Evolutionary conservation across 2,113 vertebrate genomes (phyloP).

Genomic region (Rhinogobius similis): DNA sequence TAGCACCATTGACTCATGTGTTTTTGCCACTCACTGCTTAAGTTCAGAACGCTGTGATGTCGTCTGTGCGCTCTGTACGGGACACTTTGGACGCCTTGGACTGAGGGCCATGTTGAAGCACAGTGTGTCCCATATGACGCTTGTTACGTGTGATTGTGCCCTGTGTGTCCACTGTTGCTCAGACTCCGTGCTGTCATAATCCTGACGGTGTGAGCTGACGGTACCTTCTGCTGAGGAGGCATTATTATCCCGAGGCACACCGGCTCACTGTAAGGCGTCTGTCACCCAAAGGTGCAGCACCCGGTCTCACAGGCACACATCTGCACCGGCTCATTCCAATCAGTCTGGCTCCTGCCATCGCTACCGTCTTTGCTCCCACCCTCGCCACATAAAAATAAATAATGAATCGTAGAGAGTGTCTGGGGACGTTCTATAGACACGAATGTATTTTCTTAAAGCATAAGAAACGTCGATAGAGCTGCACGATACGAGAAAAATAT

Average conservation of each 20-base stretch:
- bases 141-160: background rate
- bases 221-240: slow-evolving; percentile 54
- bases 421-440: no score
- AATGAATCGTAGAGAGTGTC: no score
- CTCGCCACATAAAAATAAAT: background rate
- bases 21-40: no score
- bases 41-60: no score
- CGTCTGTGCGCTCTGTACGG: no score
- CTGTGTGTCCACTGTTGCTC: background rate
- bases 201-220: slow-evolving; percentile 45
- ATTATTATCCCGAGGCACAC: slow-evolving; percentile 37
- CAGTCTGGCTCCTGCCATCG: slow-evolving; percentile 20
- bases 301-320: slow-evolving; percentile 59
- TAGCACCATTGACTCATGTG: no score
- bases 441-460: no score
- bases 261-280: slow-evolving; percentile 39
- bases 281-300: slow-evolving; percentile 58
- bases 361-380: slow-evolving; percentile 17
- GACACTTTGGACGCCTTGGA: no score
- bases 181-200: slow-evolving; percentile 1
- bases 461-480: no score
- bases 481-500: no score
- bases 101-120: no score
- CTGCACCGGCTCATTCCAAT: slow-evolving; percentile 51
- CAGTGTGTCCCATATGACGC: background rate